These are phyloP conservation scores for Dynastes grantii DNA, from an alignment of 2,888 invertebrate species.

Conservation along the genomic window DNA sequence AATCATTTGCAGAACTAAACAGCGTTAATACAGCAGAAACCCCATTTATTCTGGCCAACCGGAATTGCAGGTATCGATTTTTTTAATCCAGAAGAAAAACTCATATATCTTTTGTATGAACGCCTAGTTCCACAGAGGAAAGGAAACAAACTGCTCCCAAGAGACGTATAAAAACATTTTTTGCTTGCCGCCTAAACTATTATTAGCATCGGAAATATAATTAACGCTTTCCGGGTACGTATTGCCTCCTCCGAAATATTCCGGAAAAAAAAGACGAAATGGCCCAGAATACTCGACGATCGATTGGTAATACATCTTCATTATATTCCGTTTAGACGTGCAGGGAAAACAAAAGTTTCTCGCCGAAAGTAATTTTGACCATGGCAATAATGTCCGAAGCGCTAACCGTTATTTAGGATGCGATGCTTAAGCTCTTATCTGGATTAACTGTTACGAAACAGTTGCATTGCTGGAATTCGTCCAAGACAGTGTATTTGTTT, in stretches of 20 bases:
- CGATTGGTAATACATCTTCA: slow-evolving; percentile 31
- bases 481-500: slow-evolving; percentile 40
- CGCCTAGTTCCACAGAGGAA: not conserved
- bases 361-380: slow-evolving; percentile 16
- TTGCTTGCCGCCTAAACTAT: not conserved
- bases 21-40: too few species aligned
- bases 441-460: slow-evolving; percentile 36
- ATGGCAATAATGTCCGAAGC: slow-evolving; percentile 9
- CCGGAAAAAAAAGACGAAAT: not conserved
- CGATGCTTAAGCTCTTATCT: slow-evolving; percentile 40
- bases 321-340: slow-evolving; percentile 27
- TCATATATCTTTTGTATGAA: not conserved
- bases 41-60: not conserved
- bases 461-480: slow-evolving; percentile 31
- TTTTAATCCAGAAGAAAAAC: not conserved
- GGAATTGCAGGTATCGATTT: not conserved
- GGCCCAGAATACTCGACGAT: not conserved
- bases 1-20: too few species aligned
- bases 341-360: not conserved
- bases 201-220: slow-evolving; percentile 21
- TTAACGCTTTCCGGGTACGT: slow-evolving; percentile 1
- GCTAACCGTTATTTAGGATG: slow-evolving; percentile 30
- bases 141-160: slow-evolving; percentile 13
- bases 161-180: slow-evolving; percentile 3
- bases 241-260: not conserved